These are phyloP conservation scores for Tichodroma muraria DNA, from an alignment of 2,113 vertebrate genomes.

Conservation along the genomic window DNA sequence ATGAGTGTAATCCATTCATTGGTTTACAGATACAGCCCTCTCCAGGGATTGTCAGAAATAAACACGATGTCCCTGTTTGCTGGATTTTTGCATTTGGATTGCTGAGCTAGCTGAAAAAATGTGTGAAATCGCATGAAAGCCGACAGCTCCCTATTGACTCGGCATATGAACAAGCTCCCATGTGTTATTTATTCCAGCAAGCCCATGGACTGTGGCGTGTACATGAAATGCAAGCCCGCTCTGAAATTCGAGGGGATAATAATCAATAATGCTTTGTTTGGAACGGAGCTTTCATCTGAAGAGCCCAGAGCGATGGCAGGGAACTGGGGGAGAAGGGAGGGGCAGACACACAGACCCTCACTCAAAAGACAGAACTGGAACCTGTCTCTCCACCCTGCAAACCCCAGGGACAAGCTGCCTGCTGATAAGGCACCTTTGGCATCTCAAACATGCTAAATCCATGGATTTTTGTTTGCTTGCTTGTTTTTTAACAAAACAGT, in stretches of 20 bases:
- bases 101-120: constrained; percentile 63
- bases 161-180: not conserved
- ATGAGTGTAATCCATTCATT: constrained; percentile 46
- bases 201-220: not conserved
- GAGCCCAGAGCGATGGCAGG: rapidly evolving
- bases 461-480: not conserved
- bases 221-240: not conserved
- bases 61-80: constrained; percentile 27
- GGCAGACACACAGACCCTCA: not conserved
- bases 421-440: not conserved
- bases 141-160: constrained; percentile 48
- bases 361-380: not conserved
- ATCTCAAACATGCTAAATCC: not conserved
- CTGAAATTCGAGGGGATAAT: constrained; percentile 17
- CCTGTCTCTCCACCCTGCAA: not conserved
- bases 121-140: constrained; percentile 54
- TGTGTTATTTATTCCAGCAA: constrained; percentile 55
- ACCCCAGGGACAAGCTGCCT: not conserved
- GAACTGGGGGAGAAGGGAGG: not conserved
- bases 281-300: not conserved
- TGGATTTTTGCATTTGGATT: constrained; percentile 56
- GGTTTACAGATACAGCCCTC: constrained; percentile 18
- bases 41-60: constrained; percentile 48
- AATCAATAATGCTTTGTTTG: constrained; percentile 31
- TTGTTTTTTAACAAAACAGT: not conserved